A percentile compares a stretch with the other conserved stretches of the same genome.
Evolutionary conservation across 2,888 invertebrate species (phyloP).

Genomic region (Aporophyla nigra): DNA sequence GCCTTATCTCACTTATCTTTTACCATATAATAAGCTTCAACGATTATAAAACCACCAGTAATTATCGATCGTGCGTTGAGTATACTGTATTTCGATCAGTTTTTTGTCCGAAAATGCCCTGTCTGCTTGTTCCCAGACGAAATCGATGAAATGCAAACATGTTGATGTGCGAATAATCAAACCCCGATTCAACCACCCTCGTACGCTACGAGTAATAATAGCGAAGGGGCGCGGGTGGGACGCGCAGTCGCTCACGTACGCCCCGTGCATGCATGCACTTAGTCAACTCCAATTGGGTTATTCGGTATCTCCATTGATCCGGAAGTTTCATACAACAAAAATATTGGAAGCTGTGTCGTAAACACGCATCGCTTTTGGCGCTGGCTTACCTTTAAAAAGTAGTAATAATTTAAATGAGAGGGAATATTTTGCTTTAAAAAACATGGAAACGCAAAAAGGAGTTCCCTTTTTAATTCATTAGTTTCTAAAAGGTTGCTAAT

Average conservation of each 20-base stretch:
- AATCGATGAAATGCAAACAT: constrained; percentile 89
- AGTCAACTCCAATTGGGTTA: constrained; percentile 74
- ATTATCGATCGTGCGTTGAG: constrained; percentile 22
- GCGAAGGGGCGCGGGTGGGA: constrained; percentile 76
- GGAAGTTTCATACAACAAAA: constrained; percentile 51
- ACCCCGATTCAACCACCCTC: constrained; percentile 83
- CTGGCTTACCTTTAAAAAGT: constrained; percentile 16
- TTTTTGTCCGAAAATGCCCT: constrained; percentile 36
- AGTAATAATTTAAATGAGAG: constrained; percentile 32
- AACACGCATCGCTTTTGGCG: background rate
- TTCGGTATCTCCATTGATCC: constrained; percentile 62
- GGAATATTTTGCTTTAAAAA: constrained; percentile 3
- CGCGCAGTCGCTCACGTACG: constrained; percentile 81
- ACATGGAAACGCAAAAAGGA: background rate
- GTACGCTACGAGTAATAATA: constrained; percentile 83
- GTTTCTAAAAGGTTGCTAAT: constrained; percentile 8
- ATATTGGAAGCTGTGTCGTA: constrained; percentile 42
- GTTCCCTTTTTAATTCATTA: constrained; percentile 10
- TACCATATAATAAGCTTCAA: constrained; percentile 40
- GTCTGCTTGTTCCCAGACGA: constrained; percentile 69
- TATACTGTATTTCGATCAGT: background rate
- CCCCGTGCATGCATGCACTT: constrained; percentile 74
- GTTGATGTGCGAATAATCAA: constrained; percentile 89
- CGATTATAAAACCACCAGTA: constrained; percentile 41
- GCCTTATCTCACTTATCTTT: constrained; percentile 55